Conservation (phyloP, 2,797 vertebrate species). For the Monodelphis domestica region DNA sequence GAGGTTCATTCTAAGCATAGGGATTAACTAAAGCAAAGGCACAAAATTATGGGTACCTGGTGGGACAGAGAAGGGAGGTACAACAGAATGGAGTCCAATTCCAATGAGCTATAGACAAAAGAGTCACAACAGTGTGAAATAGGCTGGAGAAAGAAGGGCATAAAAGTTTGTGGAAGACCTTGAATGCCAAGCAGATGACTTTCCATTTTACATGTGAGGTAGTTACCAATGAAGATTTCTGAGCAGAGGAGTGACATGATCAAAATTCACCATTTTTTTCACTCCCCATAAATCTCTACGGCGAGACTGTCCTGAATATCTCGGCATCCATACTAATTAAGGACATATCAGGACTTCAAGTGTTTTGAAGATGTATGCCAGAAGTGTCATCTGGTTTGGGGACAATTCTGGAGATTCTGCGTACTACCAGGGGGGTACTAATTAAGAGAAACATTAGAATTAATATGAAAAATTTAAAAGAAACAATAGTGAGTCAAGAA, state of each 20-base stretch:
- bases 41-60: background rate
- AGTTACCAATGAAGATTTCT: background rate
- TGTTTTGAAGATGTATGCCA: background rate
- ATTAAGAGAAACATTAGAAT: background rate
- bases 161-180: background rate
- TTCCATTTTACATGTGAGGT: background rate
- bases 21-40: background rate
- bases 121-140: background rate
- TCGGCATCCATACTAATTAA: background rate
- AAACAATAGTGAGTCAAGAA: background rate
- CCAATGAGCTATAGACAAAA: background rate
- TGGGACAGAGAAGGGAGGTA: background rate
- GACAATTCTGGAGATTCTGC: background rate
- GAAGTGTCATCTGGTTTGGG: background rate
- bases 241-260: background rate
- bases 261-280: background rate
- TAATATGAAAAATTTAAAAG: background rate
- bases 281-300: background rate
- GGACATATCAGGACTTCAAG: rapidly evolving
- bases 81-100: background rate
- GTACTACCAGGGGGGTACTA: rapidly evolving
- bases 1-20: too few relatives aligned
- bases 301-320: background rate
- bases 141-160: background rate
- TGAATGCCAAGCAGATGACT: background rate